phyloP scores from a whole-genome alignment of 2,113 vertebrate genomes.

The Notothenia coriiceps region DNA sequence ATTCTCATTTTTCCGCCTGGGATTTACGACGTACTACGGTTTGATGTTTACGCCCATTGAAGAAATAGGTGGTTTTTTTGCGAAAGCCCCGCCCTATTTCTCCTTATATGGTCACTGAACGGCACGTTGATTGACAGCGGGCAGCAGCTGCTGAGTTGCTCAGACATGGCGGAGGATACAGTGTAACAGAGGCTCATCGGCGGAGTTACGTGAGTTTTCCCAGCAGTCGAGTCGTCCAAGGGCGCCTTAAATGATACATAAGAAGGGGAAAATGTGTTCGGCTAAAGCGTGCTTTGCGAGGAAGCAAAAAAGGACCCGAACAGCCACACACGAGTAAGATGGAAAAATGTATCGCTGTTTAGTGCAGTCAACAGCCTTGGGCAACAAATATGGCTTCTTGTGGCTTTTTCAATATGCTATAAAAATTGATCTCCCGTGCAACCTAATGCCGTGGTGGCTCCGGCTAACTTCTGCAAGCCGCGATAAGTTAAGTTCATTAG shows the following conservation, averaged over 20 bases:
- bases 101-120: constrained; percentile 80
- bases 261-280: constrained; percentile 62
- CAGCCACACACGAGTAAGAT: constrained; percentile 75
- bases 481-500: constrained; percentile 71
- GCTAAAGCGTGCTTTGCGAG: constrained; percentile 43
- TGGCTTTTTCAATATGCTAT: constrained; percentile 83
- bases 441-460: constrained; percentile 77
- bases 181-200: constrained; percentile 78
- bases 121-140: constrained; percentile 85
- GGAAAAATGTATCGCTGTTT: constrained; percentile 84
- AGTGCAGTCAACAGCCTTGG: constrained; percentile 89
- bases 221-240: constrained; percentile 64
- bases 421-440: constrained; percentile 78
- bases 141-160: constrained; percentile 88
- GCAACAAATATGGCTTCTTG: constrained; percentile 92
- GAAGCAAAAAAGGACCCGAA: constrained; percentile 60
- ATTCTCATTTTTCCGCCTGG: constrained; percentile 64
- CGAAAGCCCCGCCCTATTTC: constrained; percentile 63
- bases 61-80: constrained; percentile 70
- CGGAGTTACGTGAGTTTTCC: constrained; percentile 84
- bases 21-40: constrained; percentile 70
- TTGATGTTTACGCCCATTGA: constrained; percentile 78
- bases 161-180: constrained; percentile 88
- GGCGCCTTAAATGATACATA: constrained; percentile 60
- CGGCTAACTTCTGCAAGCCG: constrained; percentile 80